Evolutionary conservation across 2,888 invertebrate species (phyloP), one percentile per base, ranked within the genome.

Genomic region (Hypena proboscidalis): DNA sequence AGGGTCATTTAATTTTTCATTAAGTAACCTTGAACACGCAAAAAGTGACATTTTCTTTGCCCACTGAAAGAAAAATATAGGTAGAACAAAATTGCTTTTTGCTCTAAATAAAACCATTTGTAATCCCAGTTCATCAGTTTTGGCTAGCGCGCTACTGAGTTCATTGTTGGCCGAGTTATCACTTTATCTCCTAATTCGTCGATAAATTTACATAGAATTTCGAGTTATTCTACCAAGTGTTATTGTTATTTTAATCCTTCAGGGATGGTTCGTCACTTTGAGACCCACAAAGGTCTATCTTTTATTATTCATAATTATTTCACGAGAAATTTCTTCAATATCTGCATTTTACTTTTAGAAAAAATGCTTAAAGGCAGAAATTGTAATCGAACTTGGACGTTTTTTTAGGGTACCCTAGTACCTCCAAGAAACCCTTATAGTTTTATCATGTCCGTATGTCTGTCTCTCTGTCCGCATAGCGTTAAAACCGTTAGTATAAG

Each of bases 211-310:
- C 40, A 60, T 60, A 53, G 44, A 51, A 67, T 60, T 63, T 58
- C 43, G 35, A 31, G 43, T 55, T 42, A 38, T 50, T 54, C 32
- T 29, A 30, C 19, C 21, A 30, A 27, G 36, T 58, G 43, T 66
- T 66, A 68, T 68, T 68, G 66, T 63, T 63, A 35, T 60, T 58
- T 63, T 58, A 68, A 58, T 54, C 65, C 56, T 55, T 35, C 21
- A 38, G 47, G 51, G 39, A 36, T 33, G 31, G 29, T 20, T 43
- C 21, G 40, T 47, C 67, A 50, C 62, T 67, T 64, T 67, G 56
- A 49, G n/a, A 20, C 25, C 8, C 53, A 36, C 37, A 43, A 54
- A 66, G 50, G 46, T 41, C 35, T 30, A 5, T 13, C 31, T 40
- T 5, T 44, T 50, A 44, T 27, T 59, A 59, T 58, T 58, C 42